A percentile compares a stretch with the other conserved stretches of the same genome.
These are phyloP conservation scores for Platerodrilus igneus DNA, from an alignment of 2,888 invertebrate genomes.

Conservation along the genomic window DNA sequence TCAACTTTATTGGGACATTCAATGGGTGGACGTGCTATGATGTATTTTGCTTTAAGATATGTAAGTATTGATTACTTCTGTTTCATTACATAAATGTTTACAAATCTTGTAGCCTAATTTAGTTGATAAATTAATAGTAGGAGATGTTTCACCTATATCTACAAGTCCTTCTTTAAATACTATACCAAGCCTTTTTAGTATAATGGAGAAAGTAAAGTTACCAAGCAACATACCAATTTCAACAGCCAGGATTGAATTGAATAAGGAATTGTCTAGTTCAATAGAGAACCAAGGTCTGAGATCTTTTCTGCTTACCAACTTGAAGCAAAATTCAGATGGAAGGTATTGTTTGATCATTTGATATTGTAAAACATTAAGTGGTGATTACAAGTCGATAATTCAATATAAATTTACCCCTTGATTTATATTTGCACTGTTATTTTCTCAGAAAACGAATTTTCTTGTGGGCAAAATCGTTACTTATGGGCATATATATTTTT, in stretches of 20 bases:
- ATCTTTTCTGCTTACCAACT: conserved; percentile 81
- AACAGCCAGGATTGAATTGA: conserved; percentile 63
- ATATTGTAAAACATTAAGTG: background rate
- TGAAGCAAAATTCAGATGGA: conserved; percentile 51
- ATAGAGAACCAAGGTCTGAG: conserved; percentile 58
- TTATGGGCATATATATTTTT: no score
- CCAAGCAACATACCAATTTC: conserved; percentile 61
- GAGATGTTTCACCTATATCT: conserved; percentile 66
- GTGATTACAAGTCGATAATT: background rate
- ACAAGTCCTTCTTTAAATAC: conserved; percentile 58
- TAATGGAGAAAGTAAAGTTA: conserved; percentile 59
- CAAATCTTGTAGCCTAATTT: conserved; percentile 47
- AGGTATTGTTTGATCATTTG: conserved; percentile 28
- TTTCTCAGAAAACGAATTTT: no score
- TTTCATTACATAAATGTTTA: background rate
- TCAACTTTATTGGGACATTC: conserved; percentile 82
- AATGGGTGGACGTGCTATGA: conserved; percentile 91
- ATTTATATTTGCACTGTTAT: background rate
- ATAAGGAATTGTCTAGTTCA: conserved; percentile 56
- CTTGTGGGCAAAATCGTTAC: no score
- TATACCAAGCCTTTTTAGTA: conserved; percentile 62
- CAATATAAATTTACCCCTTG: background rate
- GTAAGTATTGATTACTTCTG: conserved; percentile 44
- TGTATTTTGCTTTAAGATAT: conserved; percentile 74
- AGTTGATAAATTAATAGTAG: conserved; percentile 64